A percentile compares a stretch with the other conserved stretches of the same genome.
Evolutionary conservation across 2,113 vertebrate genomes (phyloP).

Genomic region (Mixornis gularis): DNA sequence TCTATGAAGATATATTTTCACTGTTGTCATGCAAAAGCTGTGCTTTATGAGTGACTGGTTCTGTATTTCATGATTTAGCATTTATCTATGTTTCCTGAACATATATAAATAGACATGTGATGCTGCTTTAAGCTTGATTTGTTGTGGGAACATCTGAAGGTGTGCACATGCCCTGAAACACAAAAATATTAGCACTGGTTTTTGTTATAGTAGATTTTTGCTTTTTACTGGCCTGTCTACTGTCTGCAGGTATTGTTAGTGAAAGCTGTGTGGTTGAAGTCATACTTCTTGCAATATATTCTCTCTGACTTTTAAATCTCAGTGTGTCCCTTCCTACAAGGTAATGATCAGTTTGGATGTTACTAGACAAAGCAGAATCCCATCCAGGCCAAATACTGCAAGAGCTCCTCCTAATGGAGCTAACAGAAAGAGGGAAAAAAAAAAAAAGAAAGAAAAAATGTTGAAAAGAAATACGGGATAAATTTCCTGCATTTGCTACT

Average conservation of each 20-base stretch:
- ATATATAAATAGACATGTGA: no score
- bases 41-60: not conserved
- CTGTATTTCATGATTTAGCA: not conserved
- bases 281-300: not conserved
- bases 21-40: not conserved
- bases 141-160: not conserved
- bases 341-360: not conserved
- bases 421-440: not conserved
- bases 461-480: not conserved
- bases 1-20: not conserved
- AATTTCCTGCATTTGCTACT: not conserved
- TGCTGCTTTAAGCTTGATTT: not conserved
- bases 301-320: not conserved
- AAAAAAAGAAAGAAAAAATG: not conserved
- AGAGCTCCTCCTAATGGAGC: slow-evolving; percentile 87
- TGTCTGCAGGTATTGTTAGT: not conserved
- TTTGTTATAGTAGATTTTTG: not conserved
- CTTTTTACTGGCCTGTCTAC: not conserved
- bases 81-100: not conserved
- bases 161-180: not conserved
- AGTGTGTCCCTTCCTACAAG: not conserved
- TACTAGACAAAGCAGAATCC: not conserved
- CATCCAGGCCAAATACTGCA: slow-evolving; percentile 70
- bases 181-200: not conserved
- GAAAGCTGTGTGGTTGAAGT: not conserved